Percentiles rank a stretch among this genome's conserved stretches.
Evolutionary conservation across 2,113 vertebrate genomes (phyloP).

Genomic region (Microtus pennsylvanicus): DNA sequence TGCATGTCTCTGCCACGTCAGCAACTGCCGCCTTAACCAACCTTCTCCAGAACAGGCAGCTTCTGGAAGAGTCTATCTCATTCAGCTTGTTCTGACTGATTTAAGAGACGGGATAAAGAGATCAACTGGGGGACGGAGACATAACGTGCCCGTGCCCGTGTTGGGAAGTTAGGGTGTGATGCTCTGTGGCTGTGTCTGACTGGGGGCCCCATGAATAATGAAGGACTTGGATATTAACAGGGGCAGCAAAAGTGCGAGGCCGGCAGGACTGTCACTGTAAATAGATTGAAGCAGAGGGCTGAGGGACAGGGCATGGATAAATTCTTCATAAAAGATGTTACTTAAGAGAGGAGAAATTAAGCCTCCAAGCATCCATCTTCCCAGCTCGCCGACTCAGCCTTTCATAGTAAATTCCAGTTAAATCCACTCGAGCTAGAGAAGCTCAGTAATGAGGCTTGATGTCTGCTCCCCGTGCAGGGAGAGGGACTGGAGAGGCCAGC

Average conservation of each 20-base stretch:
- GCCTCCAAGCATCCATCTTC: background rate
- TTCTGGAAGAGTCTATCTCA: background rate
- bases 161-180: rapidly evolving
- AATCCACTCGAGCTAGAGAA: background rate
- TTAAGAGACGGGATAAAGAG: background rate
- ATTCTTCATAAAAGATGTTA: conserved; percentile 43
- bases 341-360: conserved; percentile 27
- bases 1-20: rapidly evolving
- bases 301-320: background rate
- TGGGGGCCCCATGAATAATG: background rate
- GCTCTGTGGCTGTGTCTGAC: rapidly evolving
- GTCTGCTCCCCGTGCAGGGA: background rate
- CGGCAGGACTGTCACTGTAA: conserved; percentile 53
- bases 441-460: background rate
- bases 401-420: background rate
- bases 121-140: background rate
- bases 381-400: background rate
- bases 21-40: background rate
- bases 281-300: background rate
- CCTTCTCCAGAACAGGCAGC: background rate
- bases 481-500: background rate
- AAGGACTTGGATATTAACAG: background rate
- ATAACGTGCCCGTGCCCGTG: rapidly evolving
- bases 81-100: background rate
- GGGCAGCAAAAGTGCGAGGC: background rate